Evolutionary conservation across 2,888 invertebrate genomes (phyloP).

Genomic region (Xanthorhoe spadicearia): DNA sequence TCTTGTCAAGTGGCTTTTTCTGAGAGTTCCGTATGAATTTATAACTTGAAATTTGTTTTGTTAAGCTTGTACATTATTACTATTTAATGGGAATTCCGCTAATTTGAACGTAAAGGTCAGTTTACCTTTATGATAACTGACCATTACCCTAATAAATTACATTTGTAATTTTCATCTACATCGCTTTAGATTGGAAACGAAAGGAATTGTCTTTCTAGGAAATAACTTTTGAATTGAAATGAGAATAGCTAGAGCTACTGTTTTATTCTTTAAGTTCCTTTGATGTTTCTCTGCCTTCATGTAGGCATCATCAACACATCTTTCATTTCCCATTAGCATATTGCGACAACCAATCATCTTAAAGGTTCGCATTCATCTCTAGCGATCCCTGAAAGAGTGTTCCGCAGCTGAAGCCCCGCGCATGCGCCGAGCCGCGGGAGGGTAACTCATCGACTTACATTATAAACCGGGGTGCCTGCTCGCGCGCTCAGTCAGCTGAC

Average conservation of each 20-base stretch:
- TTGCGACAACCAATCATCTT: slow-evolving; percentile 22
- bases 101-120: too few species aligned
- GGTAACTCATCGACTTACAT: slow-evolving; percentile 80
- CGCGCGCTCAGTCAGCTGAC: slow-evolving; percentile 84
- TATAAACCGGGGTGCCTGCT: slow-evolving; percentile 70
- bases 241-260: background rate
- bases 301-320: background rate
- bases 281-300: background rate
- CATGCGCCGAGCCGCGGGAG: slow-evolving; percentile 78
- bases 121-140: too few species aligned
- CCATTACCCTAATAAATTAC: too few species aligned
- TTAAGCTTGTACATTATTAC: too few species aligned
- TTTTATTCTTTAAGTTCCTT: background rate
- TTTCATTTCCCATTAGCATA: slow-evolving; percentile 19
- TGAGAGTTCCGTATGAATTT: slow-evolving; percentile 4
- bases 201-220: too few species aligned
- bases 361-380: slow-evolving; percentile 30
- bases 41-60: background rate
- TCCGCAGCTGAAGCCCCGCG: slow-evolving; percentile 58
- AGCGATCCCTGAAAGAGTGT: slow-evolving; percentile 44
- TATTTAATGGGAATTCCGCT: too few species aligned
- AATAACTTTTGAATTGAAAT: background rate
- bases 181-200: too few species aligned
- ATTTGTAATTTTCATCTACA: too few species aligned
- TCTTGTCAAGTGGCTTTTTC: slow-evolving; percentile 1